Base-by-base conservation (phyloP, 2,888 invertebrate genomes). In the Habroteleia sp. region DNA sequence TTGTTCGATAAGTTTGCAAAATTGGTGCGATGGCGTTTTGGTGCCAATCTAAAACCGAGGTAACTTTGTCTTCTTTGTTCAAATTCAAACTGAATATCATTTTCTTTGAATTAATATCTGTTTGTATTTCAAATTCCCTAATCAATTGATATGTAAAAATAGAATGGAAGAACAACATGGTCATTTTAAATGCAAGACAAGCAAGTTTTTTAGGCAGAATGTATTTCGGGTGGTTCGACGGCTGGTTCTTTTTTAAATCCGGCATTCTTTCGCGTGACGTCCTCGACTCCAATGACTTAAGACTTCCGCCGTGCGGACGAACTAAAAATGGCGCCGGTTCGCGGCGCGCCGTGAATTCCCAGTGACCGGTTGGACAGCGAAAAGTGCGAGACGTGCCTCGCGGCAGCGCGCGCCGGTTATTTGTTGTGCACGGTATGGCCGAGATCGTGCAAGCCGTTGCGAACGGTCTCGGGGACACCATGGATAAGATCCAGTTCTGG, bases 401-500 rank as follows among this genome's bases (percentile, higher is more conserved):
- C 29, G 65, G 25, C 41, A 42, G 58, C 58, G 58, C 50, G 46
- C 46, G 50, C 46, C 23, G 25, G 41, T 42, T 63, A 68, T 54
- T 68, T 44, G 56, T 39, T 68, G 41, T 50, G 48, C 35, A 23
- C 52, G 31, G 7, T 35, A 62, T 62, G 62, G 11, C 37, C 17
- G 44, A 16, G 6, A 31, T 20, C 20, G 6, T 25, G 39, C 17
- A 63, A 35, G 33, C 50, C 20, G 8, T 75, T 62, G 63, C 72
- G 4, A 82, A 85, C 50, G 83, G 81, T 62, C 86, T 83, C 83
- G 82, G 74, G 56, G 84, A 85, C 77, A 87, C 83, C 10, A 87
- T 87, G 85, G 85, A 84, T 20, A 85, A 85, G 76, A 88, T 88
- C 76, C 87, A 87, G 74, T 85, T 87, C 76, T 88, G 87, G 88